Percentiles rank a stretch among this genome's conserved stretches.
Evolutionary conservation across 2,797 vertebrate genomes (phyloP).

Genomic region (Yasuhikotakia modesta): DNA sequence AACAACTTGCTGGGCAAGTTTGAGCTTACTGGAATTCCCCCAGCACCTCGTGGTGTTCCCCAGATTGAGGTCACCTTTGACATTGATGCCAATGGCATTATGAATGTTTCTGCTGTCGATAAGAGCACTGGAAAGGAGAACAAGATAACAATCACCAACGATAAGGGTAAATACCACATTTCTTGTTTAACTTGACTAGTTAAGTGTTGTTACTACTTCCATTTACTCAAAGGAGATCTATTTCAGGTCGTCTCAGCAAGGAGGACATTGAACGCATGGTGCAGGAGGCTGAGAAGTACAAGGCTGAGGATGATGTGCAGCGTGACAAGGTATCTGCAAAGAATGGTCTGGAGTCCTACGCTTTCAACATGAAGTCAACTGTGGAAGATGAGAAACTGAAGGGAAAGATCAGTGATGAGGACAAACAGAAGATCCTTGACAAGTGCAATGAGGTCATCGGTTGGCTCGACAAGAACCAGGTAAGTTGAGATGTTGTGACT

Average conservation of each 20-base stretch:
- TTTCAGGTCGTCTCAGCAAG: conserved; percentile 90
- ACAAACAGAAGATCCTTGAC: conserved; percentile 89
- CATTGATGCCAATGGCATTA: conserved; percentile 93
- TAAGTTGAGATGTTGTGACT: conserved; percentile 55
- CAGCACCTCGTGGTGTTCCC: conserved; percentile 93
- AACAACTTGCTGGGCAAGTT: conserved; percentile 93
- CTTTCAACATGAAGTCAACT: conserved; percentile 97
- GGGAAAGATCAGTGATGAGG: conserved; percentile 93
- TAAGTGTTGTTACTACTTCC: neutral
- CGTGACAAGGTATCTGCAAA: conserved; percentile 84
- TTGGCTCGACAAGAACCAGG: conserved; percentile 98
- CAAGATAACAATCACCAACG: conserved; percentile 95
- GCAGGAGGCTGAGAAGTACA: conserved; percentile 97
- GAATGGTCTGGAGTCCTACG: conserved; percentile 91
- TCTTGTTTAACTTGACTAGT: neutral
- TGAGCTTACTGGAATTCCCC: conserved; percentile 92
- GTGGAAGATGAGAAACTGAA: conserved; percentile 96
- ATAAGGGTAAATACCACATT: conserved; percentile 80
- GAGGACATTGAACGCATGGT: conserved; percentile 98
- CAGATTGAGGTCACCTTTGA: conserved; percentile 92
- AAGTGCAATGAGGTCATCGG: conserved; percentile 93
- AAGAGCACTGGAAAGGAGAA: conserved; percentile 97
- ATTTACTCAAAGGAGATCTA: neutral
- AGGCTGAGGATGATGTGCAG: conserved; percentile 86
- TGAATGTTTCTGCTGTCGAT: conserved; percentile 93